phyloP scores from a whole-genome alignment of 2,797 vertebrate species.

The Anas acuta region DNA sequence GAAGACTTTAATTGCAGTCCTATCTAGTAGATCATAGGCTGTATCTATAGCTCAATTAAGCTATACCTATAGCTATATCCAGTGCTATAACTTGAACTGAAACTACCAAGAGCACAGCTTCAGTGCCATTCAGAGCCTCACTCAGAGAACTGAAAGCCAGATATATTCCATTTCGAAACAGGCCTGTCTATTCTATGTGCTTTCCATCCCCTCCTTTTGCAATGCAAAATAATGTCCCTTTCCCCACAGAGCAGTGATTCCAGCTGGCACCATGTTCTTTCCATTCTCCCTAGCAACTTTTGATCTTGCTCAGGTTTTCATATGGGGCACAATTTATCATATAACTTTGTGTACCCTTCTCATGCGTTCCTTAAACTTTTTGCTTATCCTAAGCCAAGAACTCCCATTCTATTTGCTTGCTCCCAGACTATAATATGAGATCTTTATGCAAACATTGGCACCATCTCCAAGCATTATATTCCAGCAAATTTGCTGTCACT shows the following conservation, averaged over 20 bases:
- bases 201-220: background rate
- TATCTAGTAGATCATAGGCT: background rate
- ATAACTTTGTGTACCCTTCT: background rate
- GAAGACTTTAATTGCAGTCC: background rate
- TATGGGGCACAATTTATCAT: background rate
- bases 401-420: background rate
- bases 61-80: background rate
- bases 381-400: slow-evolving; percentile 5
- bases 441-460: background rate
- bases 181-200: background rate
- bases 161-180: background rate
- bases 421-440: background rate
- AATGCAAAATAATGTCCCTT: background rate
- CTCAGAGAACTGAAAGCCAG: background rate
- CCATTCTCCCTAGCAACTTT: background rate
- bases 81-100: background rate
- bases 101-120: background rate
- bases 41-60: background rate
- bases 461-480: background rate
- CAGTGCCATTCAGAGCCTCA: background rate
- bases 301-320: background rate
- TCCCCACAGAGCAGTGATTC: background rate
- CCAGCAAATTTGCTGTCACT: background rate
- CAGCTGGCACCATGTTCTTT: background rate
- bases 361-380: background rate